A percentile compares a stretch with the other conserved stretches of the same genome.
Conservation (phyloP, 2,113 vertebrate genomes). For the Empidonax traillii region DNA sequence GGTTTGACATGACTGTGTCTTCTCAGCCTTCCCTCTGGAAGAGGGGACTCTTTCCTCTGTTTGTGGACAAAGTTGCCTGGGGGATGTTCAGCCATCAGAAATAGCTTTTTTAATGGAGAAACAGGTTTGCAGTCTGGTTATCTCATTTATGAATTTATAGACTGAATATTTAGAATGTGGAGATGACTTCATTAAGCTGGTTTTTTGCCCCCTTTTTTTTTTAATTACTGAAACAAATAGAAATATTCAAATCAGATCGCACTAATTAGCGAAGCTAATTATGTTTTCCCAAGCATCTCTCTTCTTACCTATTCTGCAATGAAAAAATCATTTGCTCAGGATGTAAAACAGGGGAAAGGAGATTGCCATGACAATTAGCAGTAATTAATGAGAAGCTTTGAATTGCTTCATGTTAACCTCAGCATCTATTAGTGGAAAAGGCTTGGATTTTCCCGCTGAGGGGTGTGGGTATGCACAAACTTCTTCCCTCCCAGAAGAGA, state of each 20-base stretch:
- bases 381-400: slow-evolving; percentile 57
- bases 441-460: background rate
- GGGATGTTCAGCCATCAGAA: background rate
- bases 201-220: background rate
- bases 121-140: background rate
- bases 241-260: slow-evolving; percentile 37
- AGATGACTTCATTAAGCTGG: background rate
- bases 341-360: slow-evolving; percentile 15
- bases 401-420: slow-evolving; percentile 6
- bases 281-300: background rate
- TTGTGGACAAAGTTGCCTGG: background rate
- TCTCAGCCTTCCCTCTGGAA: background rate
- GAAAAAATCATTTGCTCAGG: slow-evolving; percentile 17
- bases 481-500: background rate
- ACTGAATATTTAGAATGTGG: background rate
- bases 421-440: background rate
- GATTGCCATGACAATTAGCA: slow-evolving; percentile 27
- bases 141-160: background rate
- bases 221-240: background rate
- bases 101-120: background rate
- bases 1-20: background rate
- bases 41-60: background rate
- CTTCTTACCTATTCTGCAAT: background rate
- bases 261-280: slow-evolving; percentile 25
- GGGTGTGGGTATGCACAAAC: background rate